Evolutionary conservation across 1,140 invertebrate species (phyloP).

Genomic region (Amphibalanus amphitrite): DNA sequence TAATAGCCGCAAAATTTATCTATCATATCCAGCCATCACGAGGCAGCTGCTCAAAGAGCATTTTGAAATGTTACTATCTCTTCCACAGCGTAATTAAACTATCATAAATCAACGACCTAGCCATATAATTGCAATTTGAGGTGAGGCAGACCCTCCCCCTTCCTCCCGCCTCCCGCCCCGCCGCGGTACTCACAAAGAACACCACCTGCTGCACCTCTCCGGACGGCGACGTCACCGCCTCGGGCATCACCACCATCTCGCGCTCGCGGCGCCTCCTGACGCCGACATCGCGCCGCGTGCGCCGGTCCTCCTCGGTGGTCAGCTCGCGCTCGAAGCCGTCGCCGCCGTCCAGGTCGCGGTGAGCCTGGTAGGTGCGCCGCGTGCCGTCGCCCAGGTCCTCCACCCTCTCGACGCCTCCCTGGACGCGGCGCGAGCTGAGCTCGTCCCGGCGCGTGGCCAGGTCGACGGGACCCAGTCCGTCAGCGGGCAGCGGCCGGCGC

Average conservation of each 20-base stretch:
- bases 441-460: background rate
- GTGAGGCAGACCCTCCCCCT: too few relatives aligned
- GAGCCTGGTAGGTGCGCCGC: background rate
- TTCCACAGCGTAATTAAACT: too few relatives aligned
- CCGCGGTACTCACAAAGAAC: constrained; percentile 45
- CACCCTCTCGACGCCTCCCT: background rate
- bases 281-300: background rate
- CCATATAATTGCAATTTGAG: too few relatives aligned
- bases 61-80: too few relatives aligned
- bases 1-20: too few relatives aligned
- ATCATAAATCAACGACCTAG: too few relatives aligned
- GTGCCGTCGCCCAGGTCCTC: background rate
- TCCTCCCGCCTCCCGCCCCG: constrained; percentile 5
- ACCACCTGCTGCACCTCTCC: constrained; percentile 35
- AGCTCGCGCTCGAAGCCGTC: background rate
- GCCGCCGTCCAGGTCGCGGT: background rate
- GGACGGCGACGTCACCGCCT: constrained; percentile 31
- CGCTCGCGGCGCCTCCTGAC: constrained; percentile 37
- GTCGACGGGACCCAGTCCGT: background rate
- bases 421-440: background rate
- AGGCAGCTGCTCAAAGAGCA: too few relatives aligned
- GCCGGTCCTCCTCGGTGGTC: background rate
- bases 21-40: too few relatives aligned
- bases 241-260: constrained; percentile 50
- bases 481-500: too few relatives aligned